A percentile compares a stretch with the other conserved stretches of the same genome.
Evolutionary conservation across 2,888 invertebrate genomes (phyloP).

Genomic region (Periphyllus acericola): DNA sequence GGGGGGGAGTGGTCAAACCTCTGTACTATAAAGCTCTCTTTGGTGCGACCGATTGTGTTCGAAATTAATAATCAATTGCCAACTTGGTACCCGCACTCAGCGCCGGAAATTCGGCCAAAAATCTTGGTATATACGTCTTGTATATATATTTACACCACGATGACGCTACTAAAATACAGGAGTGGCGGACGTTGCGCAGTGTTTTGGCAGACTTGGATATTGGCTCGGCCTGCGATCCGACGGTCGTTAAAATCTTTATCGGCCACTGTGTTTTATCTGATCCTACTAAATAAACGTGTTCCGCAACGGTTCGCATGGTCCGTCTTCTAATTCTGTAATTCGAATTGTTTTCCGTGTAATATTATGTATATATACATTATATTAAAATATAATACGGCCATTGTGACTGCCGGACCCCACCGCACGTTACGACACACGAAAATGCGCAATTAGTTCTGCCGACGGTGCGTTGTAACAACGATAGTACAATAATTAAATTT

Average conservation of each 20-base stretch:
- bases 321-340: conserved; percentile 18
- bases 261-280: conserved; percentile 1
- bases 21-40: not conserved
- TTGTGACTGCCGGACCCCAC: not conserved
- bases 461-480: not conserved
- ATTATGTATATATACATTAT: not conserved
- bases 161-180: too few relatives aligned
- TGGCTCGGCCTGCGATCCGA: not conserved
- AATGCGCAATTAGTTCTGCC: conserved; percentile 35
- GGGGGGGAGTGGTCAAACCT: not conserved
- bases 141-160: too few relatives aligned
- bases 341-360: conserved; percentile 16
- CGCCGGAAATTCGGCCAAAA: conserved; percentile 35
- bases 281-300: conserved; percentile 23
- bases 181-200: not conserved
- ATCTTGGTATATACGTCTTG: not conserved
- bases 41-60: not conserved
- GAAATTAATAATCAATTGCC: conserved; percentile 1
- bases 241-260: conserved; percentile 5
- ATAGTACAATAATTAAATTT: conserved; percentile 4
- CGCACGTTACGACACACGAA: not conserved
- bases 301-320: conserved; percentile 26
- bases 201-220: conserved; percentile 8
- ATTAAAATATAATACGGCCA: not conserved
- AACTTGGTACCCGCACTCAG: not conserved